Percentiles rank a stretch among this genome's conserved stretches.
Evolutionary conservation across 1,140 invertebrate genomes (phyloP).

Genomic region (Zaprionus tsacasi): DNA sequence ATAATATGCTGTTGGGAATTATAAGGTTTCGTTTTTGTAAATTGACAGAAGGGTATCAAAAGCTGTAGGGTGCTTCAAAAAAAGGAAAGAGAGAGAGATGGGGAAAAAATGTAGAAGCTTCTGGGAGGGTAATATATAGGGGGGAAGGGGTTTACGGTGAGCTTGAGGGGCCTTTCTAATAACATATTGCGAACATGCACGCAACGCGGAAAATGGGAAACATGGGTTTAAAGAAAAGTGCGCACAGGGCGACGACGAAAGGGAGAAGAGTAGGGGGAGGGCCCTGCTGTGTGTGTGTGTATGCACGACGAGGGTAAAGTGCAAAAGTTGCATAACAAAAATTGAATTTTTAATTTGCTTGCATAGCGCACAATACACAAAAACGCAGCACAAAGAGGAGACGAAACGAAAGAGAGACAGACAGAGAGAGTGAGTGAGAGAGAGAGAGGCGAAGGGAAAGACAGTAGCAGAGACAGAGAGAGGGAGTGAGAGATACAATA

Average conservation of each 20-base stretch:
- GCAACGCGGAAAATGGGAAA: conserved; percentile 36
- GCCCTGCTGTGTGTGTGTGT: neutral
- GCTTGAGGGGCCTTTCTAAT: conserved; percentile 28
- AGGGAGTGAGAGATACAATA: no score
- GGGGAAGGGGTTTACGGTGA: no score
- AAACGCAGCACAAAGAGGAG: conserved; percentile 16
- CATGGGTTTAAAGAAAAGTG: conserved; percentile 12
- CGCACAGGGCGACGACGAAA: neutral
- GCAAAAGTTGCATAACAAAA: conserved; percentile 64
- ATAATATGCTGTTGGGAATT: no score
- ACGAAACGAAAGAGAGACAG: conserved; percentile 1
- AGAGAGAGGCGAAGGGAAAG: no score
- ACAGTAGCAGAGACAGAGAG: neutral
- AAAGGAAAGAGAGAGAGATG: neutral
- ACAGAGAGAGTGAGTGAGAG: neutral
- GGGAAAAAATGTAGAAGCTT: neutral
- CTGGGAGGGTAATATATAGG: neutral
- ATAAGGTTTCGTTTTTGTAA: no score
- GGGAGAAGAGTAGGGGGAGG: neutral
- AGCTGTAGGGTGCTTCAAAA: neutral
- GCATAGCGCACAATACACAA: conserved; percentile 33
- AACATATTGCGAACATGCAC: conserved; percentile 62
- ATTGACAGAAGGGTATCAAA: no score
- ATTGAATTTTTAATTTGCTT: conserved; percentile 67
- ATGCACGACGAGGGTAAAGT: conserved; percentile 23